Percentiles rank a stretch among this genome's conserved stretches.
These are phyloP conservation scores for Drosophila serrata DNA, from an alignment of 1,140 invertebrate genomes.

Conservation along the genomic window DNA sequence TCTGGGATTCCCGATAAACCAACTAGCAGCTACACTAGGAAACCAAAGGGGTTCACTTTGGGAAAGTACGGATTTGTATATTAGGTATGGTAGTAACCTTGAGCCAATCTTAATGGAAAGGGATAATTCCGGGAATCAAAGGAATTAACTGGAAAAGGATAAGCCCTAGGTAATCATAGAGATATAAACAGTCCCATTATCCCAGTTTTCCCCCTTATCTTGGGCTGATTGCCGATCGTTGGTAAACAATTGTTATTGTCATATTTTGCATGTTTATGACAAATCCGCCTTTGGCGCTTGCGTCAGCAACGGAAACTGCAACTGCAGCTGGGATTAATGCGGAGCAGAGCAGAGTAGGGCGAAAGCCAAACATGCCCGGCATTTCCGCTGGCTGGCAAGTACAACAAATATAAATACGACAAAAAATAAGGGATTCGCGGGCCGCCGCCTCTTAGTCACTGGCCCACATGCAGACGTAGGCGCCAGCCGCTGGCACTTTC, in stretches of 20 bases:
- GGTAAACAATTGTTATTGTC: constrained; percentile 50
- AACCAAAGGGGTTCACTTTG: too few relatives aligned
- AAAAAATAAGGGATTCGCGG: constrained; percentile 51
- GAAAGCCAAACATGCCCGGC: constrained; percentile 57
- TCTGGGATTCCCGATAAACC: neutral
- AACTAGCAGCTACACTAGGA: too few relatives aligned
- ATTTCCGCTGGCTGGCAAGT: constrained; percentile 58
- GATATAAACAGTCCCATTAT: neutral
- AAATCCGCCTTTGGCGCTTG: constrained; percentile 65
- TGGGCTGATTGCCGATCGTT: constrained; percentile 38
- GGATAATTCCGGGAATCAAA: neutral
- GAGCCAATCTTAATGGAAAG: neutral
- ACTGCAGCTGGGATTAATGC: constrained; percentile 23
- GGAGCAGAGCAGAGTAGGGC: constrained; percentile 34
- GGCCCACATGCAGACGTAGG: constrained; percentile 59
- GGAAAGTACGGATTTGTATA: neutral
- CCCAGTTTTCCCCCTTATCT: constrained; percentile 3
- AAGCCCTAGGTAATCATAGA: neutral
- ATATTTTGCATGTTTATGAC: constrained; percentile 76
- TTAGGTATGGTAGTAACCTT: too few relatives aligned
- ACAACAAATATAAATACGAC: constrained; percentile 6
- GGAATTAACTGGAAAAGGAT: neutral
- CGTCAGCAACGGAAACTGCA: constrained; percentile 74
- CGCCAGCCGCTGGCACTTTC: constrained; percentile 61
- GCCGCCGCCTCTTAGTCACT: constrained; percentile 65